Evolutionary conservation across 2,797 vertebrate genomes (phyloP), one percentile per base, ranked within the genome.

Genomic region (Galago senegalensis): DNA sequence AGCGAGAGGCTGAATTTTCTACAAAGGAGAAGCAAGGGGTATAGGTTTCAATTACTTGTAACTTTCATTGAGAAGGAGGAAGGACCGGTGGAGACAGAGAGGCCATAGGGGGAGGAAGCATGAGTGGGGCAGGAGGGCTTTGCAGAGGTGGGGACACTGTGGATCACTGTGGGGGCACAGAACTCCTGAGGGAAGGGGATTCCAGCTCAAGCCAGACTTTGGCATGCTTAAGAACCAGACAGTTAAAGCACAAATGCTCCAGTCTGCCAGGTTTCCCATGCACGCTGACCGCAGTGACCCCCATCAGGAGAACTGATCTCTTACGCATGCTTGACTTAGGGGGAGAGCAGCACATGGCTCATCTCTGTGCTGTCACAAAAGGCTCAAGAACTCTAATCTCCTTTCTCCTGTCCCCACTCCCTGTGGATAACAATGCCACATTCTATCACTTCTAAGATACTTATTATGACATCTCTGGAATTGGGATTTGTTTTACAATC

Each of bases 401-500:
- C 84, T n/a, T 72, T 6, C 10, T 43, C 43, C 6, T 2, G 16
- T 29, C 69, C 5, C 80, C 1, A 9, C 40, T 49, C 46, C 61
- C 69, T 29, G 13, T 25, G 61, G 20, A 20, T 29, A 43, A 75
- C 43, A 34, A 8, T 21, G 46, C 81, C 25, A 70, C 1, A 0
- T 21, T 18, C 61, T 56, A 10, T 34, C 86, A 53, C 9, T 53
- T 53, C 65, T 60, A 20, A 73, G 72, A 40, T 27, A 65, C 14
- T 75, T 27, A 58, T 88, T 53, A 73, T 29, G 84, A 61, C 56
- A 43, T 73, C 83, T 67, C 79, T 90, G 76, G 81, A 73, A 67
- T 1, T 67, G 58, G 21, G 83, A 73, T 14, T 3, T 4, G 20
- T 73, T 63, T 92, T 86, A 16, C 23, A 73, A 43, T 83, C 63